phyloP scores from a whole-genome alignment of 2,113 vertebrate species.

The Mus pahari region DNA sequence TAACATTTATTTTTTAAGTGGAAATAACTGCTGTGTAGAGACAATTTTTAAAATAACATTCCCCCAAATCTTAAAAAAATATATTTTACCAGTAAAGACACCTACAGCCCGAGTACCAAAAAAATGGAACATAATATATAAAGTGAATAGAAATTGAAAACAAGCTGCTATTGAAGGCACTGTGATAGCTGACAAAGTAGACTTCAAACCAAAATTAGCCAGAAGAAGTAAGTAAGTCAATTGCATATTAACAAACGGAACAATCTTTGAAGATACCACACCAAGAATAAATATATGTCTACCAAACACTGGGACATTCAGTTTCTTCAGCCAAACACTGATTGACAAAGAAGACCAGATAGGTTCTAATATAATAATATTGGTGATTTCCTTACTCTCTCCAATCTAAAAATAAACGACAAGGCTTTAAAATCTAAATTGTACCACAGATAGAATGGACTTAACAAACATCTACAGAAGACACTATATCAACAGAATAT shows the following conservation, averaged over 20 bases:
- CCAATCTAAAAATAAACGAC: background rate
- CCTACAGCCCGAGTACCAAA: background rate
- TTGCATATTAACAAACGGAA: background rate
- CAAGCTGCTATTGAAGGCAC: background rate
- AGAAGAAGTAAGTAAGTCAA: background rate
- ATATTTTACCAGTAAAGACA: background rate
- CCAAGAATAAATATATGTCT: background rate
- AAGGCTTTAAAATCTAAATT: background rate
- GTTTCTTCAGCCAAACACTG: background rate
- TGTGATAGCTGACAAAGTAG: background rate
- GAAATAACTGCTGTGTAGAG: slow-evolving; percentile 41
- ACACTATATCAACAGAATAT: background rate
- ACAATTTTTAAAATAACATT: background rate
- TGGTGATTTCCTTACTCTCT: background rate
- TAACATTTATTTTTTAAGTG: background rate
- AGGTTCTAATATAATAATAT: background rate
- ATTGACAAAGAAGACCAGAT: background rate
- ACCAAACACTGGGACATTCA: background rate
- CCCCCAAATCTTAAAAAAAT: background rate
- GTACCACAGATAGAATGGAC: background rate
- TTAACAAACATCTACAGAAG: background rate
- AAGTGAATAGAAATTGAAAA: background rate
- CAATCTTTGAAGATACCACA: background rate
- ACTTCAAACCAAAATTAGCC: background rate
- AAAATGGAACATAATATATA: background rate